Base-by-base conservation (phyloP, 2,113 vertebrate species). In the Trachemys scripta region DNA sequence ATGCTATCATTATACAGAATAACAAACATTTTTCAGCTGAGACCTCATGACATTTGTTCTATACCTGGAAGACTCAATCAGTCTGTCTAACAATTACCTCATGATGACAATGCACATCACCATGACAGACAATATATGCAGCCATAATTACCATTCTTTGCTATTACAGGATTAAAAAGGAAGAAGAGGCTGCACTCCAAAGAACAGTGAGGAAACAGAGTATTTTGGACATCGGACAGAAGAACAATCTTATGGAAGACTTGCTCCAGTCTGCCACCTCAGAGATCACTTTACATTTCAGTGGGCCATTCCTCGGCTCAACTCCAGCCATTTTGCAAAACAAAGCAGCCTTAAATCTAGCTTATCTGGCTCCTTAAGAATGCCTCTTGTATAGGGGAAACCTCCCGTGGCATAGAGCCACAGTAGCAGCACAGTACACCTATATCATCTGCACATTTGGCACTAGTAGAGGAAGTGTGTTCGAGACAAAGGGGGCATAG, bases 241-340 rank as follows among this genome's bases (percentile, higher is more conserved):
- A 62, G 76, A 94, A 76, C 13, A 82, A 1, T 5, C 59, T 19
- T 1, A 0, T 10, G 25, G 84, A 25, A 86, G 0, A 0, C 4
- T 86, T 82, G 12, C 3, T 27, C 5, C 29, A 1, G 3, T 53
- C 80, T 90, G 69, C 49, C 47, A 82, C 56, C 1, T 0, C 56
- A 89, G 75, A 89, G 86, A 85, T 2, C 20, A 89, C 25, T 29
- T 35, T 65, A 29, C 22, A 75, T 84, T 56, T 86, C 92, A 93
- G 90, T 95, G 92, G 89, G 85, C 42, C 69, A 90, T 95, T 92
- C 86, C 95, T 90, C 51, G 53, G 31, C 22, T 47, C 29, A 92
- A 82, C 54, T 87, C 35, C 88, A 94, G 79, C 59, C 79, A n/a
- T 20, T 94, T 85, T 95, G 51, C 38, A 78, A 95, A 90, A 94